Percentiles rank a stretch among this genome's conserved stretches.
Evolutionary conservation across 2,113 vertebrate species (phyloP).

Genomic region (Bubalus kerabau): DNA sequence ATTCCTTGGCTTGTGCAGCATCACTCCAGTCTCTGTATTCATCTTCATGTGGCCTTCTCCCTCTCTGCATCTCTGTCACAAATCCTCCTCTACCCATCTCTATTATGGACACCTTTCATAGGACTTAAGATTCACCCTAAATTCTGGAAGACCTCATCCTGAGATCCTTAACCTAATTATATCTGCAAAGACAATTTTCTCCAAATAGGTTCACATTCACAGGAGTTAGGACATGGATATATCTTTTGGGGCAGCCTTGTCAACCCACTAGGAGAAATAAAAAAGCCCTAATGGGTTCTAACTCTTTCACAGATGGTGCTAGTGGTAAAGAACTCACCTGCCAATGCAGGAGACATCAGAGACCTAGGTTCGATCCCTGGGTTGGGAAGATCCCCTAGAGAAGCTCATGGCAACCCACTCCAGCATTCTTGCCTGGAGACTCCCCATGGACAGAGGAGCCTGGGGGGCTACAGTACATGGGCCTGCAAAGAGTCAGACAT

Average conservation of each 20-base stretch:
- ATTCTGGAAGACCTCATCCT: background rate
- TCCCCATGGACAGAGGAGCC: background rate
- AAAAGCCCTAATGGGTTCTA: background rate
- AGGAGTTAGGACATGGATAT: background rate
- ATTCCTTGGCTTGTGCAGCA: background rate
- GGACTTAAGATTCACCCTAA: background rate
- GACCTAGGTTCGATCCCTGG: background rate
- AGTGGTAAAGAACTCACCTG: rapidly evolving
- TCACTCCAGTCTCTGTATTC: background rate
- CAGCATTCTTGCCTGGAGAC: background rate
- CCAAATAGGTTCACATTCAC: background rate
- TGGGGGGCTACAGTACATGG: background rate
- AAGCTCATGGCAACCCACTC: background rate
- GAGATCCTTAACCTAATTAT: background rate
- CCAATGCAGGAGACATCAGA: background rate
- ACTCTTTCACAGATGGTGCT: background rate
- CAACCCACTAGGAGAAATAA: background rate
- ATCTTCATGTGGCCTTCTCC: background rate
- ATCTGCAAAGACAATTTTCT: background rate
- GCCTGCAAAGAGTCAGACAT: background rate
- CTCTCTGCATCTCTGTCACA: background rate
- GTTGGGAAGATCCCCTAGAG: background rate
- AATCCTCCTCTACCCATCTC: background rate
- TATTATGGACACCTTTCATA: background rate
- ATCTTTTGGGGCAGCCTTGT: background rate